Evolutionary conservation across 2,797 vertebrate species (phyloP).

Genomic region (Anniella stebbinsi): DNA sequence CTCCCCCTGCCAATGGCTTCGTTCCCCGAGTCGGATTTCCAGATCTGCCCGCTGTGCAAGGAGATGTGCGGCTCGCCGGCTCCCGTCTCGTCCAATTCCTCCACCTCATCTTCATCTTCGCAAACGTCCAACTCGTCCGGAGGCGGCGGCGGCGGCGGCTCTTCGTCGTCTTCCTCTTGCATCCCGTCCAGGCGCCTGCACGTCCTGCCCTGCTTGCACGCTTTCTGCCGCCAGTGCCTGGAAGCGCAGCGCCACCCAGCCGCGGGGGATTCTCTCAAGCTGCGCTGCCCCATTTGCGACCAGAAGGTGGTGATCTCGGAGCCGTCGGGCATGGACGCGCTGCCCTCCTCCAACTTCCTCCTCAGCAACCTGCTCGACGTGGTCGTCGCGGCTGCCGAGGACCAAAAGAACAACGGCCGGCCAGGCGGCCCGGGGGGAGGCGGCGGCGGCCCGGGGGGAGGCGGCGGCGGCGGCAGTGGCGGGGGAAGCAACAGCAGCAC

Average conservation of each 20-base stretch:
- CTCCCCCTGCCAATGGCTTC: constrained; percentile 80
- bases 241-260: constrained; percentile 85
- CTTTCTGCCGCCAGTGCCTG: constrained; percentile 93
- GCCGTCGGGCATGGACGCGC: constrained; percentile 90
- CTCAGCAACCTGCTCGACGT: constrained; percentile 93
- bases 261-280: constrained; percentile 87
- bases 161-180: constrained; percentile 57
- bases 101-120: constrained; percentile 91
- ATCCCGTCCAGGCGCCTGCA: constrained; percentile 86
- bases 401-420: constrained; percentile 86
- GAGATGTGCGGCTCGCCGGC: constrained; percentile 92
- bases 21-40: constrained; percentile 91
- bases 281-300: constrained; percentile 92
- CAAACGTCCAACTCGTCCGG: constrained; percentile 88
- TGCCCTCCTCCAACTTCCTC: constrained; percentile 92
- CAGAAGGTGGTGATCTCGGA: constrained; percentile 92
- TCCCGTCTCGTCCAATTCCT: constrained; percentile 89
- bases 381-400: constrained; percentile 87
- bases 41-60: constrained; percentile 92
- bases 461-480: constrained; percentile 81
- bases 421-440: constrained; percentile 67
- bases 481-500: constrained; percentile 53
- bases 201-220: constrained; percentile 91
- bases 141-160: constrained; percentile 72
- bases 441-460: constrained; percentile 51